Percentiles rank a stretch among this genome's conserved stretches.
Conservation (phyloP, 2,113 vertebrate species). For the Thunnus thynnus region DNA sequence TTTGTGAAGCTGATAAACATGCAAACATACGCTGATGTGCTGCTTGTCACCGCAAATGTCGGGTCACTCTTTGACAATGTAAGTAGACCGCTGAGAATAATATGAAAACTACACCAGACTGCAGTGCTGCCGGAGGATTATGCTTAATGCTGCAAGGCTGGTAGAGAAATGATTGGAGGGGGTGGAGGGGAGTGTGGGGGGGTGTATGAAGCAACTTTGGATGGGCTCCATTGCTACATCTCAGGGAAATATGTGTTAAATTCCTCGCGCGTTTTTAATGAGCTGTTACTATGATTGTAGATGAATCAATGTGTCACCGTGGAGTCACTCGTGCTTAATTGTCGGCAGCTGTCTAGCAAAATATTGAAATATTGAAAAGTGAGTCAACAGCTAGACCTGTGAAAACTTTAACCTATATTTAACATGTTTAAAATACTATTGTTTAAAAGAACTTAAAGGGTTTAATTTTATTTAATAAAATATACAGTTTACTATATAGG, state of each 20-base stretch:
- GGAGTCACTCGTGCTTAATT: neutral
- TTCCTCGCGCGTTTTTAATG: neutral
- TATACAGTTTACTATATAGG: too few relatives aligned
- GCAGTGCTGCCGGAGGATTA: slow-evolving; percentile 15
- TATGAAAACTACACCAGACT: neutral
- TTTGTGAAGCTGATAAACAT: slow-evolving; percentile 71
- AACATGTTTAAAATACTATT: neutral
- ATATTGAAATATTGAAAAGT: too few relatives aligned
- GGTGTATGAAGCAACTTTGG: neutral
- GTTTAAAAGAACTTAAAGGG: too few relatives aligned
- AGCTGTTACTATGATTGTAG: neutral
- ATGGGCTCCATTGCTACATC: slow-evolving; percentile 4
- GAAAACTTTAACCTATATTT: neutral
- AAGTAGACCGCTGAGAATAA: slow-evolving; percentile 67
- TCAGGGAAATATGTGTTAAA: neutral
- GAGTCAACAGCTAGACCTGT: neutral
- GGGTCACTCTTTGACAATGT: slow-evolving; percentile 88
- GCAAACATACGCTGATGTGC: slow-evolving; percentile 81
- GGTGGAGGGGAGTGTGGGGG: neutral
- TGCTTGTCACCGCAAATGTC: slow-evolving; percentile 88
- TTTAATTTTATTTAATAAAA: too few relatives aligned
- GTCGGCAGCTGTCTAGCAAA: neutral
- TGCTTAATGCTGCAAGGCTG: neutral
- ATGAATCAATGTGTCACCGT: neutral
- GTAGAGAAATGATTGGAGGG: neutral